Conservation (phyloP, 2,888 invertebrate genomes). For the Brenthis hecate region DNA sequence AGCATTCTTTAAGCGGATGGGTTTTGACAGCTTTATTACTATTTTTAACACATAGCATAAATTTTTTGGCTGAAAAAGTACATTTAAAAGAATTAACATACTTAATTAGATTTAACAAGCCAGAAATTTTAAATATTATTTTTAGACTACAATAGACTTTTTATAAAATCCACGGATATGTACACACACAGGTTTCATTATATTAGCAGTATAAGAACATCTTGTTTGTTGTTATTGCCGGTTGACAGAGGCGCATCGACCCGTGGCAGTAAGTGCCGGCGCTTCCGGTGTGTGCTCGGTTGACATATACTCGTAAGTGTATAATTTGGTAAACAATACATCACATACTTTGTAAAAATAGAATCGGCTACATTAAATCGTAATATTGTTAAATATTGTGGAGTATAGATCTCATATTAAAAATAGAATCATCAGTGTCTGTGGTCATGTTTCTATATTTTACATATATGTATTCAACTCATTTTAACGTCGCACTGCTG, state of each 20-base stretch:
- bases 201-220: slow-evolving; percentile 33
- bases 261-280: slow-evolving; percentile 47
- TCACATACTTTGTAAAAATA: slow-evolving; percentile 14
- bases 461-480: no score
- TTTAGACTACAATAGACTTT: slow-evolving; percentile 9
- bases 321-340: slow-evolving; percentile 21
- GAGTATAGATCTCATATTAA: not conserved
- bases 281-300: slow-evolving; percentile 23
- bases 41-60: not conserved
- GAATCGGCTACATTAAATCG: not conserved
- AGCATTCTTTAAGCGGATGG: no score
- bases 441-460: no score
- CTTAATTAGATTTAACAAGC: no score
- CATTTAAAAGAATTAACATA: no score
- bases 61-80: no score
- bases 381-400: not conserved
- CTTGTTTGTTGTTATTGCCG: slow-evolving; percentile 54
- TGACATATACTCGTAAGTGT: slow-evolving; percentile 20
- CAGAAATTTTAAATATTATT: not conserved
- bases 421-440: no score
- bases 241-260: slow-evolving; percentile 70
- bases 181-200: slow-evolving; percentile 3
- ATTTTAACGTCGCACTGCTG: no score
- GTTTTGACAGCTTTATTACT: no score
- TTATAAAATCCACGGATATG: slow-evolving; percentile 13